These are phyloP conservation scores for Polypterus senegalus DNA, from an alignment of 2,113 vertebrate species.

Conservation along the genomic window DNA sequence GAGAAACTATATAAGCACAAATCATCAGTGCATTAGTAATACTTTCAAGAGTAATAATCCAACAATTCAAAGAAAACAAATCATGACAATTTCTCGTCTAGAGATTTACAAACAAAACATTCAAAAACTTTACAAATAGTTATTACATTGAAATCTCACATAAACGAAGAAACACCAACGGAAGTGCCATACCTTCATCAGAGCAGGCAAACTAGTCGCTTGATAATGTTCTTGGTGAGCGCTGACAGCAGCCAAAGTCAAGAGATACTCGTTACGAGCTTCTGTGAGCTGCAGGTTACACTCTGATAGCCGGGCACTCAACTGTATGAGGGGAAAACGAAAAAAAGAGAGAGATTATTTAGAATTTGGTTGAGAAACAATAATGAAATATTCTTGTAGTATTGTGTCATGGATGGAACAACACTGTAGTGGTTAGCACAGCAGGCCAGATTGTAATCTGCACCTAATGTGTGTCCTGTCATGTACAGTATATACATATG, in stretches of 20 bases:
- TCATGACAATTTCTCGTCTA: too few relatives aligned
- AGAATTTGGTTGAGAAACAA: background rate
- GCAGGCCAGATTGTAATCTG: too few relatives aligned
- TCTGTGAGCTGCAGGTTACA: conserved; percentile 55
- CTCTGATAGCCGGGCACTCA: conserved; percentile 53
- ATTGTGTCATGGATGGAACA: too few relatives aligned
- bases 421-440: too few relatives aligned
- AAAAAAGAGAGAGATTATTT: background rate
- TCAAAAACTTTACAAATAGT: background rate
- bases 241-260: conserved; percentile 56
- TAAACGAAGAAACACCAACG: background rate
- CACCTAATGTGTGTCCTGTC: too few relatives aligned
- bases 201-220: conserved; percentile 43
- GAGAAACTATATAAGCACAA: too few relatives aligned
- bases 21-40: too few relatives aligned
- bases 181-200: conserved; percentile 66
- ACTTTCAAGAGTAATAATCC: too few relatives aligned
- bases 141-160: too few relatives aligned
- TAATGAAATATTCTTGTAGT: too few relatives aligned
- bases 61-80: too few relatives aligned
- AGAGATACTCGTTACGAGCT: conserved; percentile 67
- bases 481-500: too few relatives aligned
- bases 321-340: conserved; percentile 32
- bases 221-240: conserved; percentile 67
- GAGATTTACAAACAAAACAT: background rate